Base-by-base conservation (phyloP, 2,113 vertebrate genomes). In the Gallinago undulata region DNA sequence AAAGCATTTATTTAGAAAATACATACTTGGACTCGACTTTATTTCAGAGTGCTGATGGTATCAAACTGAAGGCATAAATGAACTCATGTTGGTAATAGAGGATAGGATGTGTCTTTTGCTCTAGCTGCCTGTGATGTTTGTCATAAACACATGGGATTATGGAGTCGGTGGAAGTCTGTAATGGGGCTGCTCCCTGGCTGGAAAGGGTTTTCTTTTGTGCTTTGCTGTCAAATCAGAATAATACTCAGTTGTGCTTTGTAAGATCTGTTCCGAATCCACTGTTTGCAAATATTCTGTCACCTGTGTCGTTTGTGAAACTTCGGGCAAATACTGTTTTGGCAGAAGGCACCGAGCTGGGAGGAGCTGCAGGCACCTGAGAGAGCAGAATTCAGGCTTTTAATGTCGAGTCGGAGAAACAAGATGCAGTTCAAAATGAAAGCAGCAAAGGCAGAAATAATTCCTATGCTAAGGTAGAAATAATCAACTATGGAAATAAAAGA, bases 281-380 rank as follows among this genome's bases (percentile, higher is more conserved):
- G 10, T 35, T 90, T 88, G 50, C 39, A 84, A 86, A 47, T 84
- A 85, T 60, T 56, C 17, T 3, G 5, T 69, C 35, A 10, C 50
- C 16, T 3, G 10, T 47, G 31, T 93, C 56, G n/a, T 27, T 84
- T 67, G 12, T 0, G 0, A 87, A 50, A 73, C 15, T 47, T 62
- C 25, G 12, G 55, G 25, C 10, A 79, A 66, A 62, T 86, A n/a
- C 19, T 67, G 5, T 23, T 70, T 80, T 73, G 88, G 27, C 18
- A 41, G 53, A 76, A 75, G 27, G 3, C 55, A 8, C 11, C 14
- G 47, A 76, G 11, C 13, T 69, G 19, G 13, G 24, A 92, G 25
- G 24, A 86, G 22, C 31, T 43, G 25, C 27, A 84, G 19, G 11
- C 24, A 47, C 67, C 19, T 37, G 41, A 50, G 43, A 62, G 30